phyloP scores from a whole-genome alignment of 1,140 invertebrate genomes.

The Spodoptera frugiperda region DNA sequence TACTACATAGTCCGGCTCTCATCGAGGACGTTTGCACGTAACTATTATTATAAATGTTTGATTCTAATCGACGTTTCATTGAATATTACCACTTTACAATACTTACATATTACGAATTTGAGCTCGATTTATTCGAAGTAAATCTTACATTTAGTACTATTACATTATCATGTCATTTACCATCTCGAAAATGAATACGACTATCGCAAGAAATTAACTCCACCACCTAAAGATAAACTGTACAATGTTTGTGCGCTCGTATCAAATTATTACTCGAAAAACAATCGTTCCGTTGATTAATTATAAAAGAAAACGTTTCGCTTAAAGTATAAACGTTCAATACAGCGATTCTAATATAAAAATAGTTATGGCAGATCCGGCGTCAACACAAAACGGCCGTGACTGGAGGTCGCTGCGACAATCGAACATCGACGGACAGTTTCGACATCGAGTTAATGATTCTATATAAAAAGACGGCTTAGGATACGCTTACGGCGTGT shows the following conservation, averaged over 20 bases:
- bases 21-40: slow-evolving; percentile 77
- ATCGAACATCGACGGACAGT: slow-evolving; percentile 79
- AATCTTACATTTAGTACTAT: slow-evolving; percentile 67
- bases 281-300: slow-evolving; percentile 62
- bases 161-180: slow-evolving; percentile 54
- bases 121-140: slow-evolving; percentile 84
- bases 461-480: slow-evolving; percentile 82
- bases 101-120: slow-evolving; percentile 82
- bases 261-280: slow-evolving; percentile 76
- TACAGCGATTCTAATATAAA: slow-evolving; percentile 80
- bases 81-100: slow-evolving; percentile 73
- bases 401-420: slow-evolving; percentile 68
- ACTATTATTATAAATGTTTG: slow-evolving; percentile 70
- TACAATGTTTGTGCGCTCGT: slow-evolving; percentile 84
- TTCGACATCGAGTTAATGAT: slow-evolving; percentile 66
- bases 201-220: slow-evolving; percentile 63
- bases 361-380: slow-evolving; percentile 76
- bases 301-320: slow-evolving; percentile 69
- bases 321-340: slow-evolving; percentile 71
- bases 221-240: slow-evolving; percentile 72
- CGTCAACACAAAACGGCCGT: slow-evolving; percentile 71
- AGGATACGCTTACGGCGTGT: slow-evolving; percentile 69
- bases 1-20: slow-evolving; percentile 75
- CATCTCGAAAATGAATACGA: slow-evolving; percentile 56
- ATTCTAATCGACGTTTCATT: slow-evolving; percentile 68